phyloP scores from a whole-genome alignment of 1,140 invertebrate species.

The Eupristina koningsbergeri region DNA sequence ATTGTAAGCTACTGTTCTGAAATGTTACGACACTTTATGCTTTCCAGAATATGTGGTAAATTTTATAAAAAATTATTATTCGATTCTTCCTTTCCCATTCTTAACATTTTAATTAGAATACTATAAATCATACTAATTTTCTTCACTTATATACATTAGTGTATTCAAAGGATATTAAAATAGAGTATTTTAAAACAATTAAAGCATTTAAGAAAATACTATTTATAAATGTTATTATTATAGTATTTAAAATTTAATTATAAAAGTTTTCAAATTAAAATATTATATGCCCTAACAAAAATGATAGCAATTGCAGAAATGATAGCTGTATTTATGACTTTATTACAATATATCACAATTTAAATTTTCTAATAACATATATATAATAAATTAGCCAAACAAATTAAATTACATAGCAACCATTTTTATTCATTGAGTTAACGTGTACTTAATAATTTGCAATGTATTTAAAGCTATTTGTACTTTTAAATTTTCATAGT shows the following conservation, averaged over 20 bases:
- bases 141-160: too few species aligned
- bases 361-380: constrained; percentile 12
- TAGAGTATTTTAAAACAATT: not conserved
- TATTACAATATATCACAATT: not conserved
- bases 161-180: not conserved
- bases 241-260: not conserved
- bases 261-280: constrained; percentile 1
- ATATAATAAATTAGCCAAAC: not conserved
- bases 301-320: not conserved
- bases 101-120: too few species aligned
- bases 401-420: not conserved
- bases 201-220: constrained; percentile 1
- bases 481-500: not conserved
- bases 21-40: too few species aligned
- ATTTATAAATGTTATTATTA: constrained; percentile 12
- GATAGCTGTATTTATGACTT: not conserved
- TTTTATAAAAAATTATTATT: too few species aligned
- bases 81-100: too few species aligned
- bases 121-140: too few species aligned
- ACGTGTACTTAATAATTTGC: not conserved
- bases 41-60: too few species aligned
- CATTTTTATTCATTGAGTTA: not conserved
- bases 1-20: too few species aligned
- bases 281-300: not conserved
- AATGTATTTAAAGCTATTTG: not conserved